Percentiles rank a stretch among this genome's conserved stretches.
Evolutionary conservation across 2,888 invertebrate species (phyloP).

Genomic region (Melinaea menophilus): DNA sequence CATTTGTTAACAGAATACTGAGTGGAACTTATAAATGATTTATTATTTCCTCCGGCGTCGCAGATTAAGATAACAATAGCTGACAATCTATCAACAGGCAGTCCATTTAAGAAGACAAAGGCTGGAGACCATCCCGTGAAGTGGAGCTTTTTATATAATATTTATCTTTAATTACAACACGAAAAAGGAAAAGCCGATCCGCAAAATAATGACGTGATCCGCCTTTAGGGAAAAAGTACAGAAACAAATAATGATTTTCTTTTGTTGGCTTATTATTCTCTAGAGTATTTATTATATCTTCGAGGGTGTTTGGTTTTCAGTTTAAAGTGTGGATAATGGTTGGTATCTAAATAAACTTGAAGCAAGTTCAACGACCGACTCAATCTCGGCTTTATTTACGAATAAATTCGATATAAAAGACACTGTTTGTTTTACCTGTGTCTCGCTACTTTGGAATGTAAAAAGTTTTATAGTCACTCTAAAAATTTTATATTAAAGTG

Average conservation of each 20-base stretch:
- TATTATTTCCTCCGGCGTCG: slow-evolving; percentile 59
- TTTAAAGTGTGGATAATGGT: slow-evolving; percentile 34
- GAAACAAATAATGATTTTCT: slow-evolving; percentile 75
- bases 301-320: slow-evolving; percentile 39
- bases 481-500: slow-evolving; percentile 2
- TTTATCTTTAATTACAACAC: slow-evolving; percentile 77
- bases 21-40: slow-evolving; percentile 66
- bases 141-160: slow-evolving; percentile 74
- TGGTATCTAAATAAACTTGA: slow-evolving; percentile 30
- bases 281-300: slow-evolving; percentile 68
- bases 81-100: slow-evolving; percentile 68
- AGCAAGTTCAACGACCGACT: slow-evolving; percentile 29
- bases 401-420: slow-evolving; percentile 27
- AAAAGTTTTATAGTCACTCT: slow-evolving; percentile 20
- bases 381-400: slow-evolving; percentile 25
- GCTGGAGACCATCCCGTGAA: slow-evolving; percentile 56
- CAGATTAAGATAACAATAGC: slow-evolving; percentile 73
- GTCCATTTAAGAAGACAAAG: slow-evolving; percentile 68
- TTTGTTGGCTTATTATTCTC: slow-evolving; percentile 75
- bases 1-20: slow-evolving; percentile 28
- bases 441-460: slow-evolving; percentile 23
- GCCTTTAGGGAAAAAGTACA: slow-evolving; percentile 58
- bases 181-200: slow-evolving; percentile 49
- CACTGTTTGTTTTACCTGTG: slow-evolving; percentile 26
- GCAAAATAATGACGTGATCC: slow-evolving; percentile 69